phyloP scores from a whole-genome alignment of 2,888 invertebrate genomes.

The Hofmannophila pseudospretella region DNA sequence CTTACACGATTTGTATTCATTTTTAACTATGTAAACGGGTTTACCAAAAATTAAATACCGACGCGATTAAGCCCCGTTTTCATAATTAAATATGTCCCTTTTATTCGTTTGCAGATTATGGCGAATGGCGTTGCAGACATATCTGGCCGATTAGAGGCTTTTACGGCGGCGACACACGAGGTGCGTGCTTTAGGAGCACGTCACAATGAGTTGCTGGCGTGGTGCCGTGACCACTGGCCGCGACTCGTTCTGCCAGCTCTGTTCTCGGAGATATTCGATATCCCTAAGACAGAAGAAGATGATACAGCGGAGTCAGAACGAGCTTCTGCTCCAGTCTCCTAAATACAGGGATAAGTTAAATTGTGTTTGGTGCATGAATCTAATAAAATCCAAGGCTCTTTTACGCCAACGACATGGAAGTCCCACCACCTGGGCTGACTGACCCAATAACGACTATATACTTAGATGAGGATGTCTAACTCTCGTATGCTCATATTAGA shows the following conservation, averaged over 20 bases:
- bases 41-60: too few species aligned
- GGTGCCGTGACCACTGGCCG: slow-evolving; percentile 94
- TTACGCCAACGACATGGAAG: not conserved
- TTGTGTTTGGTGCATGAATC: not conserved
- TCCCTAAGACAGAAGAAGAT: slow-evolving; percentile 80
- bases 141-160: slow-evolving; percentile 38
- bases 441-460: too few species aligned
- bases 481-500: too few species aligned
- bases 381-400: not conserved
- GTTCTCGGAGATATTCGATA: slow-evolving; percentile 98
- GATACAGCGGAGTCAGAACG: slow-evolving; percentile 22
- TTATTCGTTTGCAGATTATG: slow-evolving; percentile 22
- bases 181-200: slow-evolving; percentile 87
- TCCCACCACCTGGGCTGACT: too few species aligned
- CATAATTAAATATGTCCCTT: too few species aligned
- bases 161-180: slow-evolving; percentile 75
- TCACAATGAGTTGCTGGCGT: slow-evolving; percentile 90
- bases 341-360: slow-evolving; percentile 10
- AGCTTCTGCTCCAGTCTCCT: slow-evolving; percentile 12
- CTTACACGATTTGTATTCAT: too few species aligned
- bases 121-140: slow-evolving; percentile 21
- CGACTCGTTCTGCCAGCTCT: slow-evolving; percentile 92
- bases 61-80: not conserved
- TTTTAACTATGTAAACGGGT: too few species aligned
- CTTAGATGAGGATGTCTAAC: too few species aligned